Evolutionary conservation across 2,797 vertebrate genomes (phyloP), one percentile per base, ranked within the genome.

Genomic region (Channallabes apus): DNA sequence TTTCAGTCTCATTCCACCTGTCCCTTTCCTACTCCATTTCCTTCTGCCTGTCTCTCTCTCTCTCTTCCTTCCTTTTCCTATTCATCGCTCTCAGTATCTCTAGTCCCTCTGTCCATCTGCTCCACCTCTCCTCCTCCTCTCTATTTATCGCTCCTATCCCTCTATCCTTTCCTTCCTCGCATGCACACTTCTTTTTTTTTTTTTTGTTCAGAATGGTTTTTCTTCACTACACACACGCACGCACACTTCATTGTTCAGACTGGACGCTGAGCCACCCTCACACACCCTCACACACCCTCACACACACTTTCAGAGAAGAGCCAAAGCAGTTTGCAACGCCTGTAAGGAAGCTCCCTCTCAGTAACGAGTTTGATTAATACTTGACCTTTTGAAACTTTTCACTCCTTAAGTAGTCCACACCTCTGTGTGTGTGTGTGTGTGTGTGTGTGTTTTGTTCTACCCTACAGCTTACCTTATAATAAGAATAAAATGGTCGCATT

Each of bases 311-410:
- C 46, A 9, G 90, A 93, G 91, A 92, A 88, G 83, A 91, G 91
- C 91, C 91, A 90, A 91, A 92, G 72, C 90, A 89, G 92, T 92
- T 91, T 90, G 89, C 89, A 85, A 86, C 87, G 85, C 85, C 90
- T 84, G 81, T 88, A 89, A 84, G 78, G 86, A 91, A 90, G 86
- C 91, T 92, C 89, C 90, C 90, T 89, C 86, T 89, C 90, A 90
- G 92, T 94, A 94, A 94, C 93, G 92, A 93, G 91, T 93, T 93
- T 94, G 93, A 94, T 94, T 94, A 91, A 92, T 94, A 92, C 92
- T 93, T 94, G 93, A 95, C 93, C 94, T 95, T 95, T 95, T 90
- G 88, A 85, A 92, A 93, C 93, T 92, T 93, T 94, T 92, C 91
- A 87, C 89, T 93, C 88, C 89, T 92, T 88, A 91, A 93, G 82